These are phyloP conservation scores for Megaustenia siamemsis DNA, from an alignment of 2,888 invertebrate species.

Conservation along the genomic window DNA sequence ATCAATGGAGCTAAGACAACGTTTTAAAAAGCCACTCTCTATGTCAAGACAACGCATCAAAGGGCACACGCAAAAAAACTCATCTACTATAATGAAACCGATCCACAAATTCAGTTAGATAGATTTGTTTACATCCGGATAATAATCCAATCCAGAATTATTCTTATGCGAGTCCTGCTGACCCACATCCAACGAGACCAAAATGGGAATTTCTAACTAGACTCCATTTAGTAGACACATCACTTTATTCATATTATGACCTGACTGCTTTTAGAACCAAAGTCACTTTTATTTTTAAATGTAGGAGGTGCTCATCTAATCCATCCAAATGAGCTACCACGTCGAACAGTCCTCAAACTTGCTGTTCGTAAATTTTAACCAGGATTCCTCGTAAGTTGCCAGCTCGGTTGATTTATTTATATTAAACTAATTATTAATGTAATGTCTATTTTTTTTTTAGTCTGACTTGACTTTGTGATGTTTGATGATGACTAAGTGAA, in stretches of 20 bases:
- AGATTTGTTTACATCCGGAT: not conserved
- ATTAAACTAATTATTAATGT: not conserved
- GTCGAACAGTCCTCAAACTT: conserved; percentile 87
- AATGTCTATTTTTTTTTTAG: not conserved
- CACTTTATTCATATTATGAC: not conserved
- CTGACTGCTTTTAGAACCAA: not conserved
- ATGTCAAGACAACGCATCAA: too few species aligned
- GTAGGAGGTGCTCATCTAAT: conserved; percentile 66
- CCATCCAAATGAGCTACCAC: conserved; percentile 91
- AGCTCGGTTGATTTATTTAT: not conserved
- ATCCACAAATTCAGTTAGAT: not conserved
- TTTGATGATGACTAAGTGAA: not conserved
- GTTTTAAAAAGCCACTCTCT: too few species aligned
- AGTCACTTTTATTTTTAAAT: not conserved
- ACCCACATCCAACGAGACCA: conserved; percentile 8
- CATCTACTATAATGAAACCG: not conserved
- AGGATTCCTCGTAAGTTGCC: conserved; percentile 97
- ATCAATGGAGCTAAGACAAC: too few species aligned
- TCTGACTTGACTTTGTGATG: too few species aligned
- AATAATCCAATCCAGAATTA: conserved; percentile 24
- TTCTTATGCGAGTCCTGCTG: too few species aligned
- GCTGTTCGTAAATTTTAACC: conserved; percentile 97
- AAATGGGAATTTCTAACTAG: conserved; percentile 39
- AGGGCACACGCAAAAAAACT: not conserved
- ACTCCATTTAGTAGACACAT: not conserved